A percentile compares a stretch with the other conserved stretches of the same genome.
Evolutionary conservation across 2,113 vertebrate genomes (phyloP).

Genomic region (Sceloporus tristichus): DNA sequence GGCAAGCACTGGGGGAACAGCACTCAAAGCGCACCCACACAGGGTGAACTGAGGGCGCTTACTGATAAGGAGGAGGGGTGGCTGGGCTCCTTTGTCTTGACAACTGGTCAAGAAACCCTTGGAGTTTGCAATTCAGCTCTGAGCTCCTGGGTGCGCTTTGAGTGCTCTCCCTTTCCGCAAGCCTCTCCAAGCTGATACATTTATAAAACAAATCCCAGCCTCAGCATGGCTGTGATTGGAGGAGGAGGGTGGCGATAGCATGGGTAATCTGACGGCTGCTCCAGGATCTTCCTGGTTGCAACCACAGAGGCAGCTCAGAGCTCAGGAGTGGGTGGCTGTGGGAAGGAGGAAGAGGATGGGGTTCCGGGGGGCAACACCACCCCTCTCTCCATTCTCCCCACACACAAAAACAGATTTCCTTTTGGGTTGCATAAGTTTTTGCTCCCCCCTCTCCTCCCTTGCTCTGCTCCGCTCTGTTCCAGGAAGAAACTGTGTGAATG

Average conservation of each 20-base stretch:
- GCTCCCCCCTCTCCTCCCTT: not conserved
- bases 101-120: not conserved
- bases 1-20: constrained; percentile 1
- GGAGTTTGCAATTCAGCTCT: not conserved
- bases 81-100: not conserved
- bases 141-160: not conserved
- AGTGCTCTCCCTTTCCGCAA: not conserved
- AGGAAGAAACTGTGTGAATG: not conserved
- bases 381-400: no score
- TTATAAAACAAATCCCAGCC: not conserved
- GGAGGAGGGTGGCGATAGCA: not conserved
- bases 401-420: not conserved
- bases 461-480: not conserved
- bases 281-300: not conserved
- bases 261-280: not conserved
- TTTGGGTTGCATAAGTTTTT: not conserved
- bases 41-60: not conserved
- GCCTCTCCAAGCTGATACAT: not conserved
- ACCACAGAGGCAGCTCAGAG: not conserved
- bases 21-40: not conserved
- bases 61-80: not conserved
- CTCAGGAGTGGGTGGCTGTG: no score
- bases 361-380: no score
- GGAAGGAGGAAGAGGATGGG: not conserved
- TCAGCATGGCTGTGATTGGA: not conserved